Evolutionary conservation across 1,140 invertebrate species (phyloP).

Genomic region (Atta colombica): DNA sequence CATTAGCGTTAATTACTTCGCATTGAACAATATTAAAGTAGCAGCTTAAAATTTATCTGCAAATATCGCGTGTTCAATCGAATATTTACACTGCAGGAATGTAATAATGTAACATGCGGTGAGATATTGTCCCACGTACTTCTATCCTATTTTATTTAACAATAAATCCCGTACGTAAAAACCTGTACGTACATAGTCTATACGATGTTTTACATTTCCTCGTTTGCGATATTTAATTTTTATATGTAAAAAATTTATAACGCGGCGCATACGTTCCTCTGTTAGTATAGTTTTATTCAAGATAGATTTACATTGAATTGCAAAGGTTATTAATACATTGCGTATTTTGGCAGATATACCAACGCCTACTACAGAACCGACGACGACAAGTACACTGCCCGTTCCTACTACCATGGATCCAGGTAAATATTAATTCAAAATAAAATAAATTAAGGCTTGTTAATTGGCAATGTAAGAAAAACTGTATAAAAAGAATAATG

Average conservation of each 20-base stretch:
- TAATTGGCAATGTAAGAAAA: too few species aligned
- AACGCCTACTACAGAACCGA: constrained; percentile 70
- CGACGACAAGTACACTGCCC: constrained; percentile 67
- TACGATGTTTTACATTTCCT: not conserved
- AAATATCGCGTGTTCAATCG: not conserved
- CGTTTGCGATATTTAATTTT: constrained; percentile 13
- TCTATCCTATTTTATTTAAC: constrained; percentile 18
- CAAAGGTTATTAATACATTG: not conserved
- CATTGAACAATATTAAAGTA: not conserved
- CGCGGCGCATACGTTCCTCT: not conserved
- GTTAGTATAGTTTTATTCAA: not conserved
- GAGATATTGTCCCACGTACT: constrained; percentile 4
- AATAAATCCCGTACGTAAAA: constrained; percentile 5
- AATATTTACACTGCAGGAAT: not conserved
- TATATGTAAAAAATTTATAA: not conserved
- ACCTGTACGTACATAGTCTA: not conserved
- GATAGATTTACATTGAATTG: not conserved
- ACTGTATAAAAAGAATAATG: too few species aligned
- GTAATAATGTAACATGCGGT: not conserved
- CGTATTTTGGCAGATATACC: constrained; percentile 71
- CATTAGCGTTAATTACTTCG: constrained; percentile 7
- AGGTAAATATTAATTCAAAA: constrained; percentile 51
- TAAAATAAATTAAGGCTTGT: too few species aligned
- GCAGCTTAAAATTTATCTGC: constrained; percentile 14
- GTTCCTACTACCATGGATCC: constrained; percentile 60